phyloP scores from a whole-genome alignment of 2,113 vertebrate genomes.

The Barnardius zonarius region DNA sequence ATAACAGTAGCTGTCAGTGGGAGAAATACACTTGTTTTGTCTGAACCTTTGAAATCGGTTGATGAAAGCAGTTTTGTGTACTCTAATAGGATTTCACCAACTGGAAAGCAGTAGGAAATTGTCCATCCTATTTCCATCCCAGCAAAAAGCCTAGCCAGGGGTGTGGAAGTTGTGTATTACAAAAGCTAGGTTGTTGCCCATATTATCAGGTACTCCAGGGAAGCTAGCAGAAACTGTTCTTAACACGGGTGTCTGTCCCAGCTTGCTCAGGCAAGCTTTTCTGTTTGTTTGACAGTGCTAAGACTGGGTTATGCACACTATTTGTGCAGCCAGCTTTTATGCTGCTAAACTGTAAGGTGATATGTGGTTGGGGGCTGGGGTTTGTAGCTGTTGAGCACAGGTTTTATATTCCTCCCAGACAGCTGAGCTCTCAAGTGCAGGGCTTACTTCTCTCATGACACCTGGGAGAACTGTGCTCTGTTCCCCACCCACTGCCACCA shows the following conservation, averaged over 20 bases:
- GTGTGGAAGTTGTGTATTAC: background rate
- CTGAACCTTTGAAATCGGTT: background rate
- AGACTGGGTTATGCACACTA: background rate
- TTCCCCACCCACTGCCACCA: background rate
- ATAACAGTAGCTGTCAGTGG: background rate
- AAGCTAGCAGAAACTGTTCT: background rate
- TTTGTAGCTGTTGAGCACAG: background rate
- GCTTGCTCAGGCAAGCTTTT: background rate
- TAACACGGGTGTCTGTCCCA: background rate
- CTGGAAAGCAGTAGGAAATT: background rate
- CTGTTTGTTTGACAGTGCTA: background rate
- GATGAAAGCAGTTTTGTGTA: background rate
- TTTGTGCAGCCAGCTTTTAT: background rate
- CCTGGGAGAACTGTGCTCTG: fast-evolving
- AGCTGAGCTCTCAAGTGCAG: background rate
- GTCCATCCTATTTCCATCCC: background rate
- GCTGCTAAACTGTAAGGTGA: background rate
- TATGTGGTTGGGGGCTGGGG: background rate
- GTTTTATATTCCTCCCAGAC: background rate
- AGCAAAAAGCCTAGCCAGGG: background rate
- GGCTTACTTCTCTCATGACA: fast-evolving
- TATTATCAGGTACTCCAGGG: background rate
- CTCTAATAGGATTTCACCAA: background rate
- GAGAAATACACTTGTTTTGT: background rate
- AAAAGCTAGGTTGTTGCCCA: background rate